A percentile compares a stretch with the other conserved stretches of the same genome.
These are phyloP conservation scores for Porphyrio hochstetteri DNA, from an alignment of 2,113 vertebrate genomes.

Conservation along the genomic window DNA sequence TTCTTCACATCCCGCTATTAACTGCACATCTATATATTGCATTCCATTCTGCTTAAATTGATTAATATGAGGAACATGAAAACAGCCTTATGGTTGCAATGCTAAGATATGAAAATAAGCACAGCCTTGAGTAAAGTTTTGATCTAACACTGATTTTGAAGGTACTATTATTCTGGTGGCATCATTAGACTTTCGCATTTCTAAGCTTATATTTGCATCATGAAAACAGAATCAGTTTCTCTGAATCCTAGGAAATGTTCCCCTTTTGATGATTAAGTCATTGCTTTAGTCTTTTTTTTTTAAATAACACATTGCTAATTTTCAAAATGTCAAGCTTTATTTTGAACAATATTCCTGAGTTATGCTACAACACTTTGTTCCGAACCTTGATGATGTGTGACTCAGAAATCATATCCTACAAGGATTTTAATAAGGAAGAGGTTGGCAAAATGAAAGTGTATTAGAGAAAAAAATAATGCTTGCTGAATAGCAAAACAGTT, in stretches of 20 bases:
- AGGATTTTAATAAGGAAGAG: background rate
- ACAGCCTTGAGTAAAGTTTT: background rate
- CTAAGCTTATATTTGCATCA: background rate
- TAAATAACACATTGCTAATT: background rate
- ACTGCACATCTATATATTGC: background rate
- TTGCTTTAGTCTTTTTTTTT: background rate
- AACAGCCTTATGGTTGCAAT: background rate
- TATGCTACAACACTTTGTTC: background rate
- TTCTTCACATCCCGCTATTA: too few species aligned
- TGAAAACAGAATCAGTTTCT: background rate
- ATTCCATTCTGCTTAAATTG: background rate
- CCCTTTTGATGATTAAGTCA: background rate
- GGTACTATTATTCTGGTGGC: background rate
- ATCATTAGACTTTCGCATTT: background rate
- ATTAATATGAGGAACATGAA: background rate
- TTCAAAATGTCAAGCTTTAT: slow-evolving; percentile 4
- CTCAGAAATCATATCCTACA: background rate
- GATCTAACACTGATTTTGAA: background rate
- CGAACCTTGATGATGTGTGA: slow-evolving; percentile 9
- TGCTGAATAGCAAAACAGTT: background rate
- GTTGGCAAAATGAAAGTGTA: background rate
- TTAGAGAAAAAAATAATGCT: background rate
- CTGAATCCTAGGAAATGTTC: background rate
- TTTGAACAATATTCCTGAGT: background rate
- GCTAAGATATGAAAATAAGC: background rate